Conservation (phyloP, 2,797 vertebrate genomes). For the Australoheros facetus region DNA sequence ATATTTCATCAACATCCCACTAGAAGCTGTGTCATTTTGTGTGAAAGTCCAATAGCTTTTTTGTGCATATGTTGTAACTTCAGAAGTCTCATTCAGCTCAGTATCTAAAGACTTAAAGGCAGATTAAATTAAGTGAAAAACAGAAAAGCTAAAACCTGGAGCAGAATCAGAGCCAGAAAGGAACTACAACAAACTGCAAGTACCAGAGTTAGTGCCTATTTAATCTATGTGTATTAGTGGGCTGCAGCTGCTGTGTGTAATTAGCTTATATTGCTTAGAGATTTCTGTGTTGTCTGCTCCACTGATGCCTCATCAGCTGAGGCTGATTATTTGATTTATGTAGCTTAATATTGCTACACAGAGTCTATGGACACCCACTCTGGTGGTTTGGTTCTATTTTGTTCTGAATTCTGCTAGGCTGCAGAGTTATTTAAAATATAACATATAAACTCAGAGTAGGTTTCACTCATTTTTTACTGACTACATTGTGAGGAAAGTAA, state of each 20-base stretch:
- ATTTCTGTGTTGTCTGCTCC: neutral
- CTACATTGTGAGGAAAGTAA: neutral
- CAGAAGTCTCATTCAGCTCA: constrained; percentile 2
- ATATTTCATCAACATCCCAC: neutral
- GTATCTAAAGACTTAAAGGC: neutral
- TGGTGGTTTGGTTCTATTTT: neutral
- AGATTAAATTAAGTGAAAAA: neutral
- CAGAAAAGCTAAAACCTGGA: neutral
- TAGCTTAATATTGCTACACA: neutral
- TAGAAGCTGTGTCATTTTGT: neutral
- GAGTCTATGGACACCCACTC: neutral
- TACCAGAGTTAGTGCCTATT: neutral
- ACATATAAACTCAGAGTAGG: neutral
- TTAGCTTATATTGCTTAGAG: neutral
- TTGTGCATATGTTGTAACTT: neutral
- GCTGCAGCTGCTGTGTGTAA: constrained; percentile 5
- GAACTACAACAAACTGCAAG: constrained; percentile 7
- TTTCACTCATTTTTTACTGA: neutral
- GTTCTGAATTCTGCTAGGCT: neutral
- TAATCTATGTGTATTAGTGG: constrained; percentile 9
- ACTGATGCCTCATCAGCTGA: neutral
- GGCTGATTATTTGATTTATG: neutral
- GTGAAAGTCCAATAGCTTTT: neutral
- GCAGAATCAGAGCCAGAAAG: constrained; percentile 8
- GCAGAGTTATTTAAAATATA: neutral